These are phyloP conservation scores for Lethocerus indicus DNA, from an alignment of 1,140 invertebrate species.

Conservation along the genomic window DNA sequence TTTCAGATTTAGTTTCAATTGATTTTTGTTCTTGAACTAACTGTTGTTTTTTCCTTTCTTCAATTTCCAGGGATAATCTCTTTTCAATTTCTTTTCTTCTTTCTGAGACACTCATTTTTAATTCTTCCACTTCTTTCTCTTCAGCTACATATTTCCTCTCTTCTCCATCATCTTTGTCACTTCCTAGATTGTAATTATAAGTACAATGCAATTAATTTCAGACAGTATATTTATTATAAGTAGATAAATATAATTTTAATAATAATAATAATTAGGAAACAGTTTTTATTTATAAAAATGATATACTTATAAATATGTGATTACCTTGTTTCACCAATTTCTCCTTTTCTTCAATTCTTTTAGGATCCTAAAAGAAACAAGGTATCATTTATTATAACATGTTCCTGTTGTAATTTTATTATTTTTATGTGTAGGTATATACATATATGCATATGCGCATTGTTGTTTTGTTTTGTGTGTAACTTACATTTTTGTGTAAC, in stretches of 20 bases:
- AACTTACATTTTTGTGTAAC: too few species aligned
- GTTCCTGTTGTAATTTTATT: neutral
- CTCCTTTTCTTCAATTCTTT: too few species aligned
- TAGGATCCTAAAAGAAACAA: too few species aligned
- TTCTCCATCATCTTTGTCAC: slow-evolving; percentile 42
- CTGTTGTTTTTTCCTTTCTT: slow-evolving; percentile 25
- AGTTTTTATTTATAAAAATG: neutral
- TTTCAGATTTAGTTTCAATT: slow-evolving; percentile 28
- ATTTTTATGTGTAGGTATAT: slow-evolving; percentile 1
- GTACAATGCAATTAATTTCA: neutral
- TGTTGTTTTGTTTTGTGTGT: too few species aligned
- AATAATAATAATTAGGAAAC: neutral
- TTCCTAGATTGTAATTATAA: slow-evolving; percentile 17
- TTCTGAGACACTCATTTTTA: slow-evolving; percentile 46
- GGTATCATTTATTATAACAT: too few species aligned
- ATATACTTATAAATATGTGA: neutral
- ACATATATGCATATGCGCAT: slow-evolving; percentile 1
- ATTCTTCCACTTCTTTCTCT: slow-evolving; percentile 23
- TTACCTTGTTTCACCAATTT: neutral
- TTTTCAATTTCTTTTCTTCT: slow-evolving; percentile 50
- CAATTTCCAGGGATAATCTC: slow-evolving; percentile 38
- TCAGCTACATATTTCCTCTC: slow-evolving; percentile 32
- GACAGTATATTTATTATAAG: neutral
- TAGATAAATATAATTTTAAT: neutral
- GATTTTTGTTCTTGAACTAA: slow-evolving; percentile 8